Evolutionary conservation across 2,888 invertebrate species (phyloP), one percentile per base, ranked within the genome.

Genomic region (Ophioninae sp.): DNA sequence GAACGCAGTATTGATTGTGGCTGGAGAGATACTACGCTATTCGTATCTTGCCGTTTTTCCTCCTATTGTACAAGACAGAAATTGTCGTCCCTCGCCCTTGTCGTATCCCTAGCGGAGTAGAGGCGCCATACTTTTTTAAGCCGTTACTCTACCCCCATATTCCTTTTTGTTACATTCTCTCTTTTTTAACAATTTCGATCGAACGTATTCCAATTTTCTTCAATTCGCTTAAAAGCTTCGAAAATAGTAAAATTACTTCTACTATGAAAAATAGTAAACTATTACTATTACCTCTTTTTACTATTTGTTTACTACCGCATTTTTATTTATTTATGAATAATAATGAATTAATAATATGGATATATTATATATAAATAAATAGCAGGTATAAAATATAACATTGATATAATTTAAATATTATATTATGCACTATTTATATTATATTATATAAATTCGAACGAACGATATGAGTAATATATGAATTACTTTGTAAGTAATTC

Each of bases 1-100:
- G 67, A 57, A 65, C 84, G 68, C 80, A 84, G 84, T 90, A 90
- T 90, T 85, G 89, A 90, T 90, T 90, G 84, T 86, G 85, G 79
- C 80, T 77, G 78, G 84, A 86, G 81, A 87, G 82, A 79, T 79
- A 79, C 64, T 17, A 75, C 75, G 59, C 65, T 61, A 65, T 78
- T 81, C 81, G 77, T 64, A 70, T 74, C 67, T 57, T 39, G 39
- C 64, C 23, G 67, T 68, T 81, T 80, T 80, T 74, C 23, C 69
- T 30, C 69, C 62, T 72, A 84, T 81, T 69, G 73, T 41, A 5
- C 10, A 6, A 69, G 44, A 64, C 50, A 17, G 23, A 56, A 65
- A 78, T 68, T 83, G 65, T 76, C 79, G 81, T 82, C 87, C 80
- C 80, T 86, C 87, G 84, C 86, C 87, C 83, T 81, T 86, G 84